Percentiles rank a stretch among this genome's conserved stretches.
Evolutionary conservation across 2,113 vertebrate species (phyloP).

Genomic region (Callipepla californica): DNA sequence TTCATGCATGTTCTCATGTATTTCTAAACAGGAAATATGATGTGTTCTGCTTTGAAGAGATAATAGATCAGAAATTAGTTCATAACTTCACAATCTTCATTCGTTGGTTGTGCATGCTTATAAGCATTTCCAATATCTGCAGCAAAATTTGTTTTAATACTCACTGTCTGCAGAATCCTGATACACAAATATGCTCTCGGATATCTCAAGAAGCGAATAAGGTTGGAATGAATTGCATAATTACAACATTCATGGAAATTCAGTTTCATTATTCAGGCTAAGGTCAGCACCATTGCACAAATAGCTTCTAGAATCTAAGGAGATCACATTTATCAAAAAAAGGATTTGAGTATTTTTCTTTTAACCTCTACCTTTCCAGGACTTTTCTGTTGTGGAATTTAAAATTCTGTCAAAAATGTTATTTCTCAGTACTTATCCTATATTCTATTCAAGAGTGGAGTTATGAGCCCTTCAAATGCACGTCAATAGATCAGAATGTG

Average conservation of each 20-base stretch:
- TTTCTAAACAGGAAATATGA: neutral
- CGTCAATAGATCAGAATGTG: neutral
- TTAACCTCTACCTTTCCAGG: neutral
- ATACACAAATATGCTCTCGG: neutral
- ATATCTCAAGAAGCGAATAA: neutral
- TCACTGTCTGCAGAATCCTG: neutral
- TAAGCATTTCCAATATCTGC: neutral
- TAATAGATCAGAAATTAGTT: neutral
- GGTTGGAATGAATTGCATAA: neutral
- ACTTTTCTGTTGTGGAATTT: neutral
- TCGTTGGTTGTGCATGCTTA: neutral
- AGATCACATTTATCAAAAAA: neutral
- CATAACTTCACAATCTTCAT: neutral
- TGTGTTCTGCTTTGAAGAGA: neutral
- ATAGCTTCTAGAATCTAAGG: neutral
- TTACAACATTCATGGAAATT: neutral
- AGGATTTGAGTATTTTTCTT: neutral
- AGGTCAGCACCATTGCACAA: fast-evolving
- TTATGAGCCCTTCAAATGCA: neutral
- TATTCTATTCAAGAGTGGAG: neutral
- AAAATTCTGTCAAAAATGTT: neutral
- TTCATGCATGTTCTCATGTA: neutral
- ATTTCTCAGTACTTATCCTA: fast-evolving
- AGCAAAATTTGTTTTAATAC: neutral
- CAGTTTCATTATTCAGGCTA: neutral